Conservation (phyloP, 37 sponge, comb jelly and placozoan genomes). For the Ianthella basta region DNA sequence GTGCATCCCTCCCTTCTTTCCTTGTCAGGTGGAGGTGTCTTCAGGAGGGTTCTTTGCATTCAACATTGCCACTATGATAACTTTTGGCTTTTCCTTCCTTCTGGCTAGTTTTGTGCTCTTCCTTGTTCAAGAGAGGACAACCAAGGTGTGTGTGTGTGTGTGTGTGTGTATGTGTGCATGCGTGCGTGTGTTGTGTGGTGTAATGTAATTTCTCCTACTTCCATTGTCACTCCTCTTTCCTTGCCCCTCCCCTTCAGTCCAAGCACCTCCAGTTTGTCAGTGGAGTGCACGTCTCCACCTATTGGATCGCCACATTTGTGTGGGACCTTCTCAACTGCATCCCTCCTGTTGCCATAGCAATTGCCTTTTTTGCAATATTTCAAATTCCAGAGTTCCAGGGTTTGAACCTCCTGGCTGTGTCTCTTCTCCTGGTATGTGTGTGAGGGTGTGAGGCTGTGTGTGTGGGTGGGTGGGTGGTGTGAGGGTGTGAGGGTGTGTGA, state of each 20-base stretch:
- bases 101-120: conserved; percentile 91
- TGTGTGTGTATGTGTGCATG: conserved; percentile 25
- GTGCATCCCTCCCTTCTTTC: neutral
- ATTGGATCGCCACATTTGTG: conserved; percentile 82
- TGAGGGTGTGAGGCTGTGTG: no score
- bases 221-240: neutral
- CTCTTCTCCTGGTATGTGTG: conserved; percentile 77
- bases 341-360: conserved; percentile 59
- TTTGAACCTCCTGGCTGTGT: conserved; percentile 60
- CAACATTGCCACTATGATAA: conserved; percentile 45
- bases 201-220: no score
- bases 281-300: conserved; percentile 80
- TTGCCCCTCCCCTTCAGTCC: conserved; percentile 43
- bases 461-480: neutral
- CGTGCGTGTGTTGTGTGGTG: neutral
- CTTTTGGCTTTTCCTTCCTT: conserved; percentile 89
- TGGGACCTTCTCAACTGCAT: conserved; percentile 92
- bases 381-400: conserved; percentile 68
- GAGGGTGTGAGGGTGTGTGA: neutral
- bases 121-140: conserved; percentile 82
- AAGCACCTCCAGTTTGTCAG: conserved; percentile 97
- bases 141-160: conserved; percentile 63
- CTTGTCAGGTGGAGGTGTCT: conserved; percentile 40
- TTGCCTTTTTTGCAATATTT: conserved; percentile 88
- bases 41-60: conserved; percentile 54